Conservation (phyloP, 2,113 vertebrate genomes). For the Poeciliopsis turrubarensis region DNA sequence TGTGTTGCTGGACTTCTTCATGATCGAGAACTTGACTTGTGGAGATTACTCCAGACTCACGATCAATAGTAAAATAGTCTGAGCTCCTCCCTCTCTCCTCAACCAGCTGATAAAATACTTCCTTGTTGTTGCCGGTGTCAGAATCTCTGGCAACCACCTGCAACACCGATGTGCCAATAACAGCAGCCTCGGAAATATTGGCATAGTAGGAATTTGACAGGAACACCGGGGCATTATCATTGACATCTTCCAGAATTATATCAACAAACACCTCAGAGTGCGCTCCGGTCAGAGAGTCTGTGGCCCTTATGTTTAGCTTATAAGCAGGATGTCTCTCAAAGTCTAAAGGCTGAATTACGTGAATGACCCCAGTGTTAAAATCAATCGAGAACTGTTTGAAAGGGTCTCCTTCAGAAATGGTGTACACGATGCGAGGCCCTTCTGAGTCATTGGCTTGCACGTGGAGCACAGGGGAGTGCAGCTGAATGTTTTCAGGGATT, state of each 20-base stretch:
- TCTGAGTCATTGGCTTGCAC: slow-evolving; percentile 94
- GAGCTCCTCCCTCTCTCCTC: slow-evolving; percentile 83
- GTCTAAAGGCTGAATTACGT: slow-evolving; percentile 87
- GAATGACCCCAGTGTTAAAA: slow-evolving; percentile 95
- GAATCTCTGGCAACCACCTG: slow-evolving; percentile 87
- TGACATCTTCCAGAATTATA: slow-evolving; percentile 92
- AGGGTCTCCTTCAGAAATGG: slow-evolving; percentile 92
- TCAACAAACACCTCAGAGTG: slow-evolving; percentile 95
- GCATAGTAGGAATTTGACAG: slow-evolving; percentile 80
- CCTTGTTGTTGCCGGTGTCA: slow-evolving; percentile 89
- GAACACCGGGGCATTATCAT: slow-evolving; percentile 92
- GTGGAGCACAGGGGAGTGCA: slow-evolving; percentile 91
- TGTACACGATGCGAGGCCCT: slow-evolving; percentile 93
- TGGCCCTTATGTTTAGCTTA: slow-evolving; percentile 90
- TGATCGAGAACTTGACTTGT: slow-evolving; percentile 87
- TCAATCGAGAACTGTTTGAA: slow-evolving; percentile 93
- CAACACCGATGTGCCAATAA: slow-evolving; percentile 86
- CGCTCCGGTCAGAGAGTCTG: slow-evolving; percentile 90
- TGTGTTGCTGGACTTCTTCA: slow-evolving; percentile 84
- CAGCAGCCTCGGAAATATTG: slow-evolving; percentile 91
- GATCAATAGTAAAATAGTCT: slow-evolving; percentile 88
- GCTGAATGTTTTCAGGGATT: slow-evolving; percentile 90
- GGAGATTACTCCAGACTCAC: slow-evolving; percentile 86
- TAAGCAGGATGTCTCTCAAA: slow-evolving; percentile 96
- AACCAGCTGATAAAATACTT: slow-evolving; percentile 88